These are phyloP conservation scores for Drosophila infuscata DNA, from an alignment of 2,888 invertebrate species.

Conservation along the genomic window DNA sequence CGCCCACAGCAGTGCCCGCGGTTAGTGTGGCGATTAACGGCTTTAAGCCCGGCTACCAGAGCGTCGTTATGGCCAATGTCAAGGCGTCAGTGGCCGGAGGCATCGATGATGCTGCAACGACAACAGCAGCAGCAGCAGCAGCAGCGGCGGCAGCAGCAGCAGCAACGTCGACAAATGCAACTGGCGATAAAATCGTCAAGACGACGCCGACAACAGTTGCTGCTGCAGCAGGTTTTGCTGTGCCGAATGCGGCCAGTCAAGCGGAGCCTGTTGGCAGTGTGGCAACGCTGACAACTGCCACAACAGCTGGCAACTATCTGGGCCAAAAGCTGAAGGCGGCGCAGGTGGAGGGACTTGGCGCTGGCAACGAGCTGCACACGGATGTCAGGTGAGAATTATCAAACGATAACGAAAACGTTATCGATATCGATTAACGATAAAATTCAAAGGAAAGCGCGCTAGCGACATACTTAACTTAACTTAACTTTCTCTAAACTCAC, in stretches of 20 bases:
- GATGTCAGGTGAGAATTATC: slow-evolving; percentile 80
- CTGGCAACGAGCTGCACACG: slow-evolving; percentile 79
- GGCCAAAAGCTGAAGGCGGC: slow-evolving; percentile 84
- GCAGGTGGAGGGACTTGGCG: slow-evolving; percentile 81
- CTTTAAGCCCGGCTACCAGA: slow-evolving; percentile 73
- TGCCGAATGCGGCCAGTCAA: slow-evolving; percentile 37
- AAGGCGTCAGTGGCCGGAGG: slow-evolving; percentile 34
- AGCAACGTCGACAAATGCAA: slow-evolving; percentile 20
- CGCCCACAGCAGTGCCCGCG: slow-evolving; percentile 48
- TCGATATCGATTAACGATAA: not conserved
- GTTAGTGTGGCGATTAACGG: slow-evolving; percentile 65
- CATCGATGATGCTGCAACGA: slow-evolving; percentile 29
- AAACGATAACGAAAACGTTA: too few relatives aligned
- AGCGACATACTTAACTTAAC: too few relatives aligned
- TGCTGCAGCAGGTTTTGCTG: slow-evolving; percentile 26
- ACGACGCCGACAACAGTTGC: slow-evolving; percentile 17
- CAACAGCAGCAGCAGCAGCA: slow-evolving; percentile 13
- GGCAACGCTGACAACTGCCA: slow-evolving; percentile 77
- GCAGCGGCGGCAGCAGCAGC: slow-evolving; percentile 10
- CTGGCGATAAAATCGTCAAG: slow-evolving; percentile 62
- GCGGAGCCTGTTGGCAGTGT: slow-evolving; percentile 46
- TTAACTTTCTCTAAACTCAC: too few relatives aligned
- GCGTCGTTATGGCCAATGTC: slow-evolving; percentile 66
- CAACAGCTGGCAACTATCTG: slow-evolving; percentile 80
- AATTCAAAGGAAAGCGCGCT: too few relatives aligned